Base-by-base conservation (phyloP, 2,113 vertebrate species). In the Jacana jacana region DNA sequence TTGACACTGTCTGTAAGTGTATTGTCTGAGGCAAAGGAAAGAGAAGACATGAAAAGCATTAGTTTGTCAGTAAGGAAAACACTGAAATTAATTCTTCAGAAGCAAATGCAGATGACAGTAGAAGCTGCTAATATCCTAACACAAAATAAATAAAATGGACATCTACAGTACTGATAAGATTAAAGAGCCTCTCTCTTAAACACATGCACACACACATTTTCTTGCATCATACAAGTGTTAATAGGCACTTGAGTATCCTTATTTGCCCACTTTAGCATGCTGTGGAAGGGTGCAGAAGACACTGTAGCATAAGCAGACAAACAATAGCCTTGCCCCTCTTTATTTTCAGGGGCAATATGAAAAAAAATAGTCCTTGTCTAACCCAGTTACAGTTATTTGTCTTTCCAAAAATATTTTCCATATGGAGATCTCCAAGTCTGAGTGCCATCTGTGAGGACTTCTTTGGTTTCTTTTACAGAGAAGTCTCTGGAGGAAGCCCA, bases 351-450 rank as follows among this genome's bases (percentile, higher is more conserved):
- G 96, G 73, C 73, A 91, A n/a, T 61, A 69, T 84, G 73, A 93
- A 93, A 96, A 96, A 95, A 83, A 93, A 65, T 17, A 69, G 44
- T 79, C 49, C 77, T 93, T 92, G 91, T 87, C 91, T 96, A 88
- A 93, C 91, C 83, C 88, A 92, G 52, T 94, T 96, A 93, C 73
- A 89, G 86, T 91, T 92, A 86, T 95, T 96, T 96, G 91, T 93
- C 92, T 94, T 96, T 96, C 95, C 88, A 93, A 95, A 96, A 96
- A 95, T 94, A 96, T 94, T 96, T 96, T 95, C 96, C 93, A 93
- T 95, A 92, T 92, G 96, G 88, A 95, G 83, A 72, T 95, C 92
- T 97, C 92, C 90, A 88, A 79, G 86, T 64, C 83, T 93, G 86
- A 95, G 66, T 89, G 73, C 95, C 96, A 95, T 97, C 96, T 96